Evolutionary conservation across 1,140 invertebrate genomes (phyloP).

Genomic region (Drosophila bifasciata): DNA sequence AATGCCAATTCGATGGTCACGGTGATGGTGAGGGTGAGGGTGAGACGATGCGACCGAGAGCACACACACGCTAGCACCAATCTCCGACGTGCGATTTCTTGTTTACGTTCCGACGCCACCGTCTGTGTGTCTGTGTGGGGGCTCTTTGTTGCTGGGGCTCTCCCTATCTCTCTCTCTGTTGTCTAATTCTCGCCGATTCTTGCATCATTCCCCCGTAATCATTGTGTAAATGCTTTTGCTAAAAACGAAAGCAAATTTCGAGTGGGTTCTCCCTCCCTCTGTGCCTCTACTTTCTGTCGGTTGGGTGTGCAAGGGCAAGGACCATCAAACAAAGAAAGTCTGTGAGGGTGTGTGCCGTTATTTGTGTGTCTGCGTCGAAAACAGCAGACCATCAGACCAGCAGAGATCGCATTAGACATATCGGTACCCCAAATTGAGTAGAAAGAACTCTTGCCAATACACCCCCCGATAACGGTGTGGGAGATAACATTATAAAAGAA

Average conservation of each 20-base stretch:
- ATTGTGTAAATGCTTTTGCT: slow-evolving; percentile 69
- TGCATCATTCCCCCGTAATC: slow-evolving; percentile 77
- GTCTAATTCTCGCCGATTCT: slow-evolving; percentile 66
- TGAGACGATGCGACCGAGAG: slow-evolving; percentile 23
- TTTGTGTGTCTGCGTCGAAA: slow-evolving; percentile 1
- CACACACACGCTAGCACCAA: slow-evolving; percentile 16
- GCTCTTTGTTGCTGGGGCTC: slow-evolving; percentile 57
- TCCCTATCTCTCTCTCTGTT: slow-evolving; percentile 15
- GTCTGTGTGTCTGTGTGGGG: slow-evolving; percentile 25
- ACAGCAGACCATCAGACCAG: slow-evolving; percentile 3
- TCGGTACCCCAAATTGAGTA: slow-evolving; percentile 27
- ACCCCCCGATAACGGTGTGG: too few relatives aligned
- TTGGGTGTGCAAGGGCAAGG: slow-evolving; percentile 61
- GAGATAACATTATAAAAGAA: slow-evolving; percentile 32
- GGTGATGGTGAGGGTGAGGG: slow-evolving; percentile 68
- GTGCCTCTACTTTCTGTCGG: not conserved
- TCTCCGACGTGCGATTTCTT: slow-evolving; percentile 67
- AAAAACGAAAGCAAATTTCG: slow-evolving; percentile 72
- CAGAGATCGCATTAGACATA: slow-evolving; percentile 60
- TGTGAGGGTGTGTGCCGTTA: slow-evolving; percentile 2
- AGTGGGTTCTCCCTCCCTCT: slow-evolving; percentile 18
- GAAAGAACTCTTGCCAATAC: slow-evolving; percentile 14
- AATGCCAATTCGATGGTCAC: slow-evolving; percentile 80
- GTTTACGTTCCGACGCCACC: slow-evolving; percentile 58
- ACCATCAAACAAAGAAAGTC: slow-evolving; percentile 68